Conservation (phyloP, 2,888 invertebrate genomes). For the Pilophorus perplexus region DNA sequence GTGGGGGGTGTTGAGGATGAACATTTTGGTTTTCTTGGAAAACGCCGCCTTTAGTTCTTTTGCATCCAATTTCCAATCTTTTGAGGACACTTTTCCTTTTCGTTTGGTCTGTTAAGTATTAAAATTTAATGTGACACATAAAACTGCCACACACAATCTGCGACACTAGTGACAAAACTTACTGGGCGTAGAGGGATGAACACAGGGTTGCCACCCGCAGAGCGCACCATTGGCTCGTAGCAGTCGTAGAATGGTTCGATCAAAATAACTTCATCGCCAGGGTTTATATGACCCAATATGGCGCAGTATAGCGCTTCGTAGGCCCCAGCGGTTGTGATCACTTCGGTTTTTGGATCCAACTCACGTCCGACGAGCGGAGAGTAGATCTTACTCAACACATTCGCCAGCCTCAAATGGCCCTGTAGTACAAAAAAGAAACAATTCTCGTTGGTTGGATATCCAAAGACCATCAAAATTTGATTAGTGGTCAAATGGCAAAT, state of each 20-base stretch:
- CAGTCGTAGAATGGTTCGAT: conserved; percentile 99
- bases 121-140: too few species aligned
- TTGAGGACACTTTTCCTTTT: conserved; percentile 59
- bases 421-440: conserved; percentile 52
- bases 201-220: conserved; percentile 82
- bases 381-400: conserved; percentile 80
- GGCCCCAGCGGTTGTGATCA: conserved; percentile 88
- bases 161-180: conserved; percentile 55
- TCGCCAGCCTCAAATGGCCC: conserved; percentile 89
- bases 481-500: background rate
- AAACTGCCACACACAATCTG: too few species aligned
- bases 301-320: conserved; percentile 89
- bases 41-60: conserved; percentile 77
- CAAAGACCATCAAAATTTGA: background rate
- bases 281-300: conserved; percentile 81
- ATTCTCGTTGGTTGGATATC: background rate
- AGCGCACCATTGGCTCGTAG: conserved; percentile 89
- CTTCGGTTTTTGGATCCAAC: conserved; percentile 79
- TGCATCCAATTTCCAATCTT: conserved; percentile 86
- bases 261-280: conserved; percentile 88
- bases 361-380: conserved; percentile 69
- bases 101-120: conserved; percentile 57
- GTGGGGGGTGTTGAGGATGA: conserved; percentile 96
- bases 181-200: conserved; percentile 76
- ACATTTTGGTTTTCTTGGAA: conserved; percentile 83